Conservation (phyloP, 2,113 vertebrate species). For the Haliaeetus leucogaster region DNA sequence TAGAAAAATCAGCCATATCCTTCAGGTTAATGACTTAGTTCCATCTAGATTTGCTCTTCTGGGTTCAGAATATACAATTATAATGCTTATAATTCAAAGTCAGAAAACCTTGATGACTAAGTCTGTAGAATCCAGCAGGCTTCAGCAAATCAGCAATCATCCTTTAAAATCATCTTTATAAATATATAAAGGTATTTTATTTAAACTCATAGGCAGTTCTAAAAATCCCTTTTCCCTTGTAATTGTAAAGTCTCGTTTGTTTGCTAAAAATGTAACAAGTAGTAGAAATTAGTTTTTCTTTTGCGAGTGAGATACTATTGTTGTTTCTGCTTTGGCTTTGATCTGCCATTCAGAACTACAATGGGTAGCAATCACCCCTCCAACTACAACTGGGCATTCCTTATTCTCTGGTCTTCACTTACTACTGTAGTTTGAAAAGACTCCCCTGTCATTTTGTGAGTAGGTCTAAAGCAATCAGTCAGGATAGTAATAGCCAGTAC, state of each 20-base stretch:
- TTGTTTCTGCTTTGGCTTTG: background rate
- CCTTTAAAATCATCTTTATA: background rate
- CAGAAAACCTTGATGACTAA: background rate
- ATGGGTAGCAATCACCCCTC: background rate
- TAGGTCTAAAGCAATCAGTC: background rate
- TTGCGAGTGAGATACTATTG: background rate
- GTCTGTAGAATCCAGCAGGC: background rate
- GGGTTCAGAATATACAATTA: conserved; percentile 7
- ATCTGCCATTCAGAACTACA: background rate
- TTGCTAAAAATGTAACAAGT: background rate
- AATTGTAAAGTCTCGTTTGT: background rate
- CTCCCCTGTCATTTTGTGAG: background rate
- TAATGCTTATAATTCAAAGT: background rate
- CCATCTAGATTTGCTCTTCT: conserved; percentile 5
- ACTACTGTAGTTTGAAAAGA: background rate
- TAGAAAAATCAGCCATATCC: conserved; percentile 52
- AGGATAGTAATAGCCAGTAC: background rate
- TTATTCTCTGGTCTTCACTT: background rate
- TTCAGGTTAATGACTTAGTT: conserved; percentile 56
- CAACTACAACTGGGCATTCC: background rate
- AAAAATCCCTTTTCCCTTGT: background rate
- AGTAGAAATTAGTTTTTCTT: background rate
- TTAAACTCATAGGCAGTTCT: background rate
- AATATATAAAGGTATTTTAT: background rate
- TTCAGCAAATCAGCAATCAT: background rate